A percentile compares a stretch with the other conserved stretches of the same genome.
These are phyloP conservation scores for Podarcis cretensis DNA, from an alignment of 2,113 vertebrate species.

Conservation along the genomic window DNA sequence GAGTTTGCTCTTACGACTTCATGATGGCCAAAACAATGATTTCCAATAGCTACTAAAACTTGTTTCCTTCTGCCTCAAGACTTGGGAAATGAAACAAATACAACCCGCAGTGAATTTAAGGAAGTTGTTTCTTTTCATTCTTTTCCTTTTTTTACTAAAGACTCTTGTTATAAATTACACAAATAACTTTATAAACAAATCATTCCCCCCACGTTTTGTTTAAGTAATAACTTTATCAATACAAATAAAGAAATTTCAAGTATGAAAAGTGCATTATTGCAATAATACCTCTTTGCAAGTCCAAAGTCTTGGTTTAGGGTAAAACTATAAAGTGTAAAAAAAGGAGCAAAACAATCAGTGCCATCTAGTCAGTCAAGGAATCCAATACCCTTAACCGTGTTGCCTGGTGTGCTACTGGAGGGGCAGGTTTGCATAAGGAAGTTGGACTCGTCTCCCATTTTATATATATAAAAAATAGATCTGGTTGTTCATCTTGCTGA, in stretches of 20 bases:
- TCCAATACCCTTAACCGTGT: conserved; percentile 77
- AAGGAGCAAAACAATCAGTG: conserved; percentile 79
- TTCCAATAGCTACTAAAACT: neutral
- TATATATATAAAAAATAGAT: conserved; percentile 43
- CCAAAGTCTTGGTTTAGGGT: conserved; percentile 97
- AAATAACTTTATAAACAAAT: conserved; percentile 81
- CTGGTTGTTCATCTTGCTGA: conserved; percentile 39
- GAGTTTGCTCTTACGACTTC: neutral
- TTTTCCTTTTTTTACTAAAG: conserved; percentile 78
- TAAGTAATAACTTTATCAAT: conserved; percentile 84
- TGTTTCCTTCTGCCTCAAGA: neutral
- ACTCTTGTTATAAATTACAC: conserved; percentile 85
- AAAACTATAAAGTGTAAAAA: conserved; percentile 91
- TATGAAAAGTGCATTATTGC: conserved; percentile 99
- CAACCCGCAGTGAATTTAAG: conserved; percentile 67
- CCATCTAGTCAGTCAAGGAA: conserved; percentile 78
- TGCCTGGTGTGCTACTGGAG: conserved; percentile 74
- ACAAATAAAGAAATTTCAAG: conserved; percentile 92
- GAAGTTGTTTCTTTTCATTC: conserved; percentile 55
- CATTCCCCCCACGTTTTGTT: conserved; percentile 77
- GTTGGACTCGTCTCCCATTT: conserved; percentile 63
- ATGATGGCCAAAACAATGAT: neutral
- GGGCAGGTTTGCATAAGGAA: conserved; percentile 76
- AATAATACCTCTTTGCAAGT: conserved; percentile 99
- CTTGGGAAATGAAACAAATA: neutral